Conservation (phyloP, 2,888 invertebrate species). For the Gerosis bhagava region DNA sequence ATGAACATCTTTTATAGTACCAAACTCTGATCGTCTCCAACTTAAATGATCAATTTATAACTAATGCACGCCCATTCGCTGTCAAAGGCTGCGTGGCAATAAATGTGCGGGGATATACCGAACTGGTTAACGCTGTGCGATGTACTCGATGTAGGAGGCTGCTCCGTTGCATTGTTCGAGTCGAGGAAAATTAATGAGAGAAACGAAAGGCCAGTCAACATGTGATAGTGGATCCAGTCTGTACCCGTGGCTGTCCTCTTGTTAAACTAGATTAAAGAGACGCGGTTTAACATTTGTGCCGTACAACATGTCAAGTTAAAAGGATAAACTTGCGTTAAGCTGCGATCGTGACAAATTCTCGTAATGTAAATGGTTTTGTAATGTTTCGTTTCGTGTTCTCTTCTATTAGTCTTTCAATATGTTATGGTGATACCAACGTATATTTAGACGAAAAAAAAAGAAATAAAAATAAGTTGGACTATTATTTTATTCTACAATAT, state of each 20-base stretch:
- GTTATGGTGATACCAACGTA: too few relatives aligned
- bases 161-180: constrained; percentile 44
- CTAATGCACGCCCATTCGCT: constrained; percentile 62
- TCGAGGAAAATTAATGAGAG: constrained; percentile 45
- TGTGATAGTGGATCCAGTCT: constrained; percentile 10
- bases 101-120: constrained; percentile 51
- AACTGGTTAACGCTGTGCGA: constrained; percentile 48
- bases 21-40: not conserved
- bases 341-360: too few relatives aligned
- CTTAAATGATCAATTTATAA: constrained; percentile 30
- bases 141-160: constrained; percentile 14
- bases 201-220: constrained; percentile 14
- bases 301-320: too few relatives aligned
- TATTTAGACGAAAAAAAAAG: too few relatives aligned
- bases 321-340: too few relatives aligned
- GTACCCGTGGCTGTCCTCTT: not conserved
- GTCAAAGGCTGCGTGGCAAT: constrained; percentile 56
- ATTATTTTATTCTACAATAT: too few relatives aligned
- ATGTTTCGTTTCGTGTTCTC: too few relatives aligned
- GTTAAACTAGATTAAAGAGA: constrained; percentile 13
- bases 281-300: not conserved
- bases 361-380: too few relatives aligned
- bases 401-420: too few relatives aligned
- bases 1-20: too few relatives aligned
- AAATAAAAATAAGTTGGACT: too few relatives aligned